Percentiles rank a stretch among this genome's conserved stretches.
Conservation (phyloP, 2,797 vertebrate species). For the Amphiprion clarkii region DNA sequence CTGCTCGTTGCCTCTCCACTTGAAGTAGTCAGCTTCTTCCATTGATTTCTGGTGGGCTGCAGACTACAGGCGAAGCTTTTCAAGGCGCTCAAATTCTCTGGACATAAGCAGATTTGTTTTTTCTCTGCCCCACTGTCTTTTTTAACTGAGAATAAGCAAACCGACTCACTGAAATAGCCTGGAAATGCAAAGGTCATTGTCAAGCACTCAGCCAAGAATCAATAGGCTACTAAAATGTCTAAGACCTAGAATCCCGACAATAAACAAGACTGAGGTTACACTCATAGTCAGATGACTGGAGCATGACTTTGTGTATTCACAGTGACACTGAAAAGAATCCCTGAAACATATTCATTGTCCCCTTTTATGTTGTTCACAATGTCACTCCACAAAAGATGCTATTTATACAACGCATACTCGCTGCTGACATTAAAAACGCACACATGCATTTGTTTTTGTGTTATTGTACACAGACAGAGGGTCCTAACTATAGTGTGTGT, state of each 20-base stretch:
- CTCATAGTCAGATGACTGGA: neutral
- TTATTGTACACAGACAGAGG: slow-evolving; percentile 52
- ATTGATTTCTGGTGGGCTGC: slow-evolving; percentile 64
- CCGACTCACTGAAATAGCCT: slow-evolving; percentile 41
- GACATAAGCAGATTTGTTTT: slow-evolving; percentile 60
- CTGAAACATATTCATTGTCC: neutral
- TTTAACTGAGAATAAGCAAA: slow-evolving; percentile 51
- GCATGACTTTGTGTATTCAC: neutral
- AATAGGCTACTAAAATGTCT: slow-evolving; percentile 31
- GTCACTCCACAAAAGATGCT: slow-evolving; percentile 15
- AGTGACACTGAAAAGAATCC: neutral
- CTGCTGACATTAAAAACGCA: slow-evolving; percentile 17
- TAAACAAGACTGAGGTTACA: slow-evolving; percentile 23
- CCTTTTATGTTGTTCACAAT: slow-evolving; percentile 2
- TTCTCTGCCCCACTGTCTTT: slow-evolving; percentile 41
- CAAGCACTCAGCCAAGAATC: slow-evolving; percentile 45
- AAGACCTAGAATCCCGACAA: slow-evolving; percentile 19
- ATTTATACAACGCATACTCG: slow-evolving; percentile 10
- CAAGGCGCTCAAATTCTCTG: slow-evolving; percentile 57
- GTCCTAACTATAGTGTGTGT: slow-evolving; percentile 35
- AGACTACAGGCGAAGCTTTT: slow-evolving; percentile 52
- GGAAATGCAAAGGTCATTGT: slow-evolving; percentile 57
- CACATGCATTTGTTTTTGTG: slow-evolving; percentile 26
- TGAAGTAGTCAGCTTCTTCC: slow-evolving; percentile 52
- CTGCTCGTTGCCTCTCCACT: slow-evolving; percentile 27